Evolutionary conservation across 2,113 vertebrate genomes (phyloP).

Genomic region (Chauna torquata): DNA sequence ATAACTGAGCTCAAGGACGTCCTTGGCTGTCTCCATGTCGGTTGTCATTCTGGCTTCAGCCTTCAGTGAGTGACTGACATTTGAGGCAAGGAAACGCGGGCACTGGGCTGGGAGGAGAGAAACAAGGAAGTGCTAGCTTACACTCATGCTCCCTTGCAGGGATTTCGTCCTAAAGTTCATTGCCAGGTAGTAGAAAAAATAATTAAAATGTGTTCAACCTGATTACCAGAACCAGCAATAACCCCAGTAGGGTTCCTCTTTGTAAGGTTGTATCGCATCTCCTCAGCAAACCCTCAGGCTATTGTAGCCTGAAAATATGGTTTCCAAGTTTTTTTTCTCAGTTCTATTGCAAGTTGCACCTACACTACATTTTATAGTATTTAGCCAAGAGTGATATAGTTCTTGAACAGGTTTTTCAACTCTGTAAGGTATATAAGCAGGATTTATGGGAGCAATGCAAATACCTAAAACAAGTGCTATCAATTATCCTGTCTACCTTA

Average conservation of each 20-base stretch:
- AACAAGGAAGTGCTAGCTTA: not conserved
- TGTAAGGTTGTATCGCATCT: not conserved
- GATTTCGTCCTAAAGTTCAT: not conserved
- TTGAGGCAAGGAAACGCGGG: not conserved
- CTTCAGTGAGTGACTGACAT: not conserved
- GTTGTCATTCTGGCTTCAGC: not conserved
- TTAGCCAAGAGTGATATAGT: not conserved
- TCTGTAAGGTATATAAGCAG: not conserved
- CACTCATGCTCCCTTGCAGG: not conserved
- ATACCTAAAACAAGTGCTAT: not conserved
- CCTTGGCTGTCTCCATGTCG: not conserved
- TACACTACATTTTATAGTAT: not conserved
- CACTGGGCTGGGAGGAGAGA: not conserved
- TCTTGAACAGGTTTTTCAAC: not conserved
- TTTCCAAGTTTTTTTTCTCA: not conserved
- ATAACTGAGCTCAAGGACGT: not conserved
- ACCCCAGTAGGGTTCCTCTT: not conserved
- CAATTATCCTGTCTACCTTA: not conserved
- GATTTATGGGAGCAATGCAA: not conserved
- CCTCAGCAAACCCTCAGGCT: not conserved
- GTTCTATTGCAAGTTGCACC: not conserved
- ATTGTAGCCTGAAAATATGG: not conserved
- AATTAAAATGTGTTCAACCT: not conserved
- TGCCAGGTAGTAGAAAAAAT: not conserved
- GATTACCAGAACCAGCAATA: not conserved